Conservation (phyloP, 2,797 vertebrate genomes). For the Thaleichthys pacificus region DNA sequence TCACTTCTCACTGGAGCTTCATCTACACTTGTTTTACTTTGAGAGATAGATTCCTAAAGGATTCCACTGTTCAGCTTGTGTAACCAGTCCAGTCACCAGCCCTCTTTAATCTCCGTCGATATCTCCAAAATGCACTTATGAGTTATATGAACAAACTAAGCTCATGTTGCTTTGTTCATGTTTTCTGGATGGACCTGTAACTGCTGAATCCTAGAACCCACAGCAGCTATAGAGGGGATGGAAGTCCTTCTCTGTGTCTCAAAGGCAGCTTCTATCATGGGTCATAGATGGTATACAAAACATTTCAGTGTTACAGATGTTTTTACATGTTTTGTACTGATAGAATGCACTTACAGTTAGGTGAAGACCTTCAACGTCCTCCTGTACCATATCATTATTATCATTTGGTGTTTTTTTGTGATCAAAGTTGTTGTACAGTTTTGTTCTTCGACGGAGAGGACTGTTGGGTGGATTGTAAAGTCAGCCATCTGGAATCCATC, state of each 20-base stretch:
- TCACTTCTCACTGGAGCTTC: neutral
- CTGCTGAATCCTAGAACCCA: slow-evolving; percentile 32
- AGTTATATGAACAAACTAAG: slow-evolving; percentile 19
- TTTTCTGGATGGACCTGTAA: slow-evolving; percentile 10
- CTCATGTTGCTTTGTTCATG: slow-evolving; percentile 50
- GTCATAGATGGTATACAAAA: slow-evolving; percentile 38
- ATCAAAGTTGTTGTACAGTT: slow-evolving; percentile 52
- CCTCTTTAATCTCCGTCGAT: neutral
- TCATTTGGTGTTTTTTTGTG: slow-evolving; percentile 35
- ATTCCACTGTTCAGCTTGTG: neutral
- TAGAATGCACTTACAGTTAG: slow-evolving; percentile 38
- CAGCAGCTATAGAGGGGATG: slow-evolving; percentile 37
- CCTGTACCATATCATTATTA: slow-evolving; percentile 34
- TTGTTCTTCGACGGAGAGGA: slow-evolving; percentile 47
- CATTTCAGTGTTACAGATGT: slow-evolving; percentile 37
- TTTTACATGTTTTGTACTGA: slow-evolving; percentile 32
- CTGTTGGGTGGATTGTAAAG: slow-evolving; percentile 45
- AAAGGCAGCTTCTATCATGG: slow-evolving; percentile 50
- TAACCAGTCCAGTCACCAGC: neutral
- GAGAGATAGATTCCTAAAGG: neutral
- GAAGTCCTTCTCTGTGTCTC: slow-evolving; percentile 48
- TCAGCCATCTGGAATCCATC: slow-evolving; percentile 63
- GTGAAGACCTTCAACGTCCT: slow-evolving; percentile 26
- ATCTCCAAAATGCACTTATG: slow-evolving; percentile 46
- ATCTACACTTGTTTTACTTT: neutral